Conservation (phyloP, 2,113 vertebrate genomes). For the Dasyornis broadbenti region DNA sequence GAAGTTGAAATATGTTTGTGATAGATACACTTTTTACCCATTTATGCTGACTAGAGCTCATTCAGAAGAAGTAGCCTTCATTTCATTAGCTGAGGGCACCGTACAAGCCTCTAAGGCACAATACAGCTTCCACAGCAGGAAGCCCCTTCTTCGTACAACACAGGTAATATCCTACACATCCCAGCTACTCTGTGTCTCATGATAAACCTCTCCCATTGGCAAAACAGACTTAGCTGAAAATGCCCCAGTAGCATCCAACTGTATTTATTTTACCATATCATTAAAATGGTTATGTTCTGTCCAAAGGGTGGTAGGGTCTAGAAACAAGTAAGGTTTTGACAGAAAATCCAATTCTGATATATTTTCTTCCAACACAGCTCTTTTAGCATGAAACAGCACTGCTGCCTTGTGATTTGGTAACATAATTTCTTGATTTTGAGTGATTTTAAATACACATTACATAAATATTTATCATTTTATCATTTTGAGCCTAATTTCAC, state of each 20-base stretch:
- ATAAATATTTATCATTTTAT: not conserved
- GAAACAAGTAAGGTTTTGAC: not conserved
- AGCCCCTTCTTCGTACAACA: not conserved
- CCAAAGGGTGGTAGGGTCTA: not conserved
- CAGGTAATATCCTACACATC: not conserved
- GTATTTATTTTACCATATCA: not conserved
- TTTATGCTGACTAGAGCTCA: not conserved
- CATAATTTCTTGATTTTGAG: not conserved
- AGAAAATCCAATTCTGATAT: not conserved
- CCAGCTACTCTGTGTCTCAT: not conserved
- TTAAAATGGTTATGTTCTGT: not conserved
- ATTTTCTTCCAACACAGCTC: not conserved
- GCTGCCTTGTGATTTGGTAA: not conserved
- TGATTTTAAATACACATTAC: not conserved
- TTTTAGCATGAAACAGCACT: not conserved
- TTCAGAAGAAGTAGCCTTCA: not conserved
- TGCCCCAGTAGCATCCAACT: not conserved
- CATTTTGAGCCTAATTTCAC: slow-evolving; percentile 17
- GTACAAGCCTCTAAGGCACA: not conserved
- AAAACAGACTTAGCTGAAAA: not conserved
- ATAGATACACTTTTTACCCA: not conserved
- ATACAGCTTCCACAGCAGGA: not conserved
- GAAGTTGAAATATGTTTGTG: not conserved
- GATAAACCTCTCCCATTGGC: accelerated
- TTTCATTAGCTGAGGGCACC: not conserved